Evolutionary conservation across 2,888 invertebrate genomes (phyloP).

Genomic region (Prosapia bicincta): DNA sequence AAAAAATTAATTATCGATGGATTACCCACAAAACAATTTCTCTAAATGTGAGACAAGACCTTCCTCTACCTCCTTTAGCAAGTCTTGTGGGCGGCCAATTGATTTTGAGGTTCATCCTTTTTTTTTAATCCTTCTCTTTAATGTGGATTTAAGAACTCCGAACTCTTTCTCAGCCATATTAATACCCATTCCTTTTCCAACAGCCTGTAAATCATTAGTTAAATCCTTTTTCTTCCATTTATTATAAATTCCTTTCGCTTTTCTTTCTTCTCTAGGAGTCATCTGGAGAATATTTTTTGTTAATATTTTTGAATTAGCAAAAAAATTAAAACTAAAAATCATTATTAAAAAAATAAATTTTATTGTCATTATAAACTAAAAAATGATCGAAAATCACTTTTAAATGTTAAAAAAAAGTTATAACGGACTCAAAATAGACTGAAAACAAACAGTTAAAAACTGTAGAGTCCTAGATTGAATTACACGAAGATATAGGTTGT

Average conservation of each 20-base stretch:
- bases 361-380: too few species aligned
- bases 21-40: not conserved
- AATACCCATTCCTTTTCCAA: not conserved
- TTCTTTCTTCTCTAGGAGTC: constrained; percentile 3
- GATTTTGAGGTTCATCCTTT: not conserved
- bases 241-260: constrained; percentile 2
- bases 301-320: too few species aligned
- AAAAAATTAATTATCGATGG: too few species aligned
- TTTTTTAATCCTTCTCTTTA: constrained; percentile 3
- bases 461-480: too few species aligned
- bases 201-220: not conserved
- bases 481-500: too few species aligned
- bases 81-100: not conserved
- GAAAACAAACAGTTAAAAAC: too few species aligned
- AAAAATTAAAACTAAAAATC: too few species aligned
- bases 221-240: not conserved
- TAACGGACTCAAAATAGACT: too few species aligned
- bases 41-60: not conserved
- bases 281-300: too few species aligned
- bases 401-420: too few species aligned
- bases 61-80: not conserved
- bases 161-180: not conserved
- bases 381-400: too few species aligned
- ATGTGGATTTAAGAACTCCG: not conserved
- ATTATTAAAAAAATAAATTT: too few species aligned